Evolutionary conservation across 2,113 vertebrate genomes (phyloP).

Genomic region (Cryptomyrus ogoouensis): DNA sequence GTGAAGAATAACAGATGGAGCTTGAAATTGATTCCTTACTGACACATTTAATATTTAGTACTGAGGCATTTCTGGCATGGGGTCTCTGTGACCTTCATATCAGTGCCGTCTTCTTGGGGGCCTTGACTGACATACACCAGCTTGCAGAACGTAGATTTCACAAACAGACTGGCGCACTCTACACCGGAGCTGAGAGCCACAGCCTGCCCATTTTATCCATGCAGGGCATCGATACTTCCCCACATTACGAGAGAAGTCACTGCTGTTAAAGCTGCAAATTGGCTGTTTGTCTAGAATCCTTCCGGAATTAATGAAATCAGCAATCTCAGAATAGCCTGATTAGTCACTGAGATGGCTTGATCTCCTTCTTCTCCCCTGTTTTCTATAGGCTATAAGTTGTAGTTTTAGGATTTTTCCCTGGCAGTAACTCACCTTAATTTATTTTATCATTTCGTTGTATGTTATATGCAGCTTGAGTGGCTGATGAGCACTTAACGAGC

Average conservation of each 20-base stretch:
- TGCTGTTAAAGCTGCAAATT: conserved; percentile 1
- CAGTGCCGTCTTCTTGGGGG: background rate
- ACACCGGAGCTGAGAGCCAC: background rate
- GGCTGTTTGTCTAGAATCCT: conserved; percentile 13
- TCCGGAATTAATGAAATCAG: conserved; percentile 27
- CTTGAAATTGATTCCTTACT: background rate
- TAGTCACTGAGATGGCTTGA: background rate
- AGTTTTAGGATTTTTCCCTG: background rate
- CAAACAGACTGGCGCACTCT: background rate
- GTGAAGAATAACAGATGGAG: background rate
- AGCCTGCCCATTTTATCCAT: background rate
- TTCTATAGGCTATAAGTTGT: background rate
- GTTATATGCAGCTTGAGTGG: background rate
- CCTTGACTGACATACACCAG: background rate
- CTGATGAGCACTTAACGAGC: conserved; percentile 19
- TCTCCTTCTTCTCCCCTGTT: conserved; percentile 8
- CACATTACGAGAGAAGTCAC: background rate
- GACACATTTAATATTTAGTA: background rate
- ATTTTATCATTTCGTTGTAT: conserved; percentile 29
- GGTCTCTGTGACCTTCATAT: background rate
- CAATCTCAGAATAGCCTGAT: conserved; percentile 41
- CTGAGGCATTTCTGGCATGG: background rate
- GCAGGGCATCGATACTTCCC: background rate
- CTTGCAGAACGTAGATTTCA: background rate
- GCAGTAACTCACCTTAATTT: conserved; percentile 26